Percentiles rank a stretch among this genome's conserved stretches.
Conservation (phyloP, 2,888 invertebrate species). For the Noctua fimbriata region DNA sequence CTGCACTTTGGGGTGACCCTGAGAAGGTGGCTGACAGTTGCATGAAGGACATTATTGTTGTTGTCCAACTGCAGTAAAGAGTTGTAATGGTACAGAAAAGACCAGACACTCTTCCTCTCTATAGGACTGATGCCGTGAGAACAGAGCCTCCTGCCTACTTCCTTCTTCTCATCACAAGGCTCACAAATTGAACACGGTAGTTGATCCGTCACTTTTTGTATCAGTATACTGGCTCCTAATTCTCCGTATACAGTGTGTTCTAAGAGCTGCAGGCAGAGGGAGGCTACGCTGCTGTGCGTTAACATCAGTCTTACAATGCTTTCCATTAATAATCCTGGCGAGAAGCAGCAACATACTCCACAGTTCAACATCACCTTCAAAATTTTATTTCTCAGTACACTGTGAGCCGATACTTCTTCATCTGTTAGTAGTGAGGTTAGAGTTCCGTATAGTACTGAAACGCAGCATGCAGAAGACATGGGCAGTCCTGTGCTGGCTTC, state of each 20-base stretch:
- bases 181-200: constrained; percentile 87
- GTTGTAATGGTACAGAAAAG: constrained; percentile 90
- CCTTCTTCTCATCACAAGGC: constrained; percentile 76
- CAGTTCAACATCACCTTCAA: constrained; percentile 89
- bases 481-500: constrained; percentile 82
- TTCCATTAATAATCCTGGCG: constrained; percentile 88
- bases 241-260: constrained; percentile 91
- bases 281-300: constrained; percentile 80
- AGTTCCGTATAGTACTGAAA: constrained; percentile 90
- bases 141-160: constrained; percentile 76
- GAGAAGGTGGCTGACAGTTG: constrained; percentile 90
- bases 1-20: constrained; percentile 90
- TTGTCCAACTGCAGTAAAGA: constrained; percentile 90
- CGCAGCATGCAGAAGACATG: constrained; percentile 88
- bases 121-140: constrained; percentile 77
- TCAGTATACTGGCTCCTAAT: constrained; percentile 87
- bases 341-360: constrained; percentile 92
- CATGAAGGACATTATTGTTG: constrained; percentile 88
- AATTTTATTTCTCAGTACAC: constrained; percentile 84
- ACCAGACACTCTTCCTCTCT: constrained; percentile 87
- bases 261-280: constrained; percentile 87
- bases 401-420: constrained; percentile 80
- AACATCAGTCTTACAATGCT: constrained; percentile 87
- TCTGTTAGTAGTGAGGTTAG: constrained; percentile 87
- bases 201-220: constrained; percentile 81